phyloP scores from a whole-genome alignment of 2,888 invertebrate genomes.

The Trichacis sp. region DNA sequence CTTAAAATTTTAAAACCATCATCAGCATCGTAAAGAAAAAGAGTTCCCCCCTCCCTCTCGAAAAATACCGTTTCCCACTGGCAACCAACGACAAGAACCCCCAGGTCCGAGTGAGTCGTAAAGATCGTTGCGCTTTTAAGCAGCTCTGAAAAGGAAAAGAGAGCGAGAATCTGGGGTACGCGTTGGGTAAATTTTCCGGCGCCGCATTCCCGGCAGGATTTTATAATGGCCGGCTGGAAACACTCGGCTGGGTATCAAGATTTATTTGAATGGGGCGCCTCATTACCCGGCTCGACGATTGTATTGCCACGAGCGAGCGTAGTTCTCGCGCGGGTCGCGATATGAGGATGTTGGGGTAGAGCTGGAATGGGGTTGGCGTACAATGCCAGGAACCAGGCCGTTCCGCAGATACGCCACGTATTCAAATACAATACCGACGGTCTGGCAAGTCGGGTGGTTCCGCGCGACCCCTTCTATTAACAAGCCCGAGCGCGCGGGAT shows the following conservation, averaged over 20 bases:
- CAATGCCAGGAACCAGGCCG: slow-evolving; percentile 41
- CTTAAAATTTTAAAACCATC: too few species aligned
- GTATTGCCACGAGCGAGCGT: slow-evolving; percentile 55
- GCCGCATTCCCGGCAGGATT: slow-evolving; percentile 39
- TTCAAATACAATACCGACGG: slow-evolving; percentile 64
- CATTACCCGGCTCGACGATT: slow-evolving; percentile 65
- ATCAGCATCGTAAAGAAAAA: too few species aligned
- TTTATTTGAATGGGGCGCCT: slow-evolving; percentile 67
- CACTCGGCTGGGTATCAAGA: slow-evolving; percentile 64
- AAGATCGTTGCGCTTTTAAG: too few species aligned
- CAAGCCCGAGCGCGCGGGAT: slow-evolving; percentile 56
- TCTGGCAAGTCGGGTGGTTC: slow-evolving; percentile 54
- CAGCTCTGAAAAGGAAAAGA: too few species aligned
- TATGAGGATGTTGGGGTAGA: slow-evolving; percentile 28
- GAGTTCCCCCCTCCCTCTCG: too few species aligned
- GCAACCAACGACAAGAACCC: too few species aligned
- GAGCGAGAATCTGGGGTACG: too few species aligned
- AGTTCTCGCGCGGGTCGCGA: slow-evolving; percentile 19
- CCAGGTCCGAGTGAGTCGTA: too few species aligned
- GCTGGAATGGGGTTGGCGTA: slow-evolving; percentile 37
- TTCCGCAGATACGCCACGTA: slow-evolving; percentile 64
- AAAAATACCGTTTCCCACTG: too few species aligned
- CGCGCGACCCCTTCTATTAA: slow-evolving; percentile 60
- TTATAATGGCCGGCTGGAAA: slow-evolving; percentile 61
- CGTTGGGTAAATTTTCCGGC: too few species aligned